Evolutionary conservation across 2,888 invertebrate species (phyloP).

Genomic region (Homarus gammarus): DNA sequence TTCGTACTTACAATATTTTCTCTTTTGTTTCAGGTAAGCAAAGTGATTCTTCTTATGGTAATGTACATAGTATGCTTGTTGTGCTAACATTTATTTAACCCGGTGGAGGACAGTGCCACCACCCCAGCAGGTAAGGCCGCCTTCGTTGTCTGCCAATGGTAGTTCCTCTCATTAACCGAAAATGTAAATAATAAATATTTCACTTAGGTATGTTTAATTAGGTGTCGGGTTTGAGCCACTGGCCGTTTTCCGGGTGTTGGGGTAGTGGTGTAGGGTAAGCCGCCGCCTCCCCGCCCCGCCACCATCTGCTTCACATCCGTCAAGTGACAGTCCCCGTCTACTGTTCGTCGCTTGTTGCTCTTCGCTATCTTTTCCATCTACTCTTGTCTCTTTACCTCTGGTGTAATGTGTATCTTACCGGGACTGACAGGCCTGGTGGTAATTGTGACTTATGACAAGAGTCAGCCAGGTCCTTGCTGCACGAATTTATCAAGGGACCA

Average conservation of each 20-base stretch:
- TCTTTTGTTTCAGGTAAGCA: constrained; percentile 53
- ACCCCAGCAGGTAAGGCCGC: too few species aligned
- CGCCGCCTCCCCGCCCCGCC: not conserved
- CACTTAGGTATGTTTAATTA: constrained; percentile 28
- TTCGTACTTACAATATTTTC: not conserved
- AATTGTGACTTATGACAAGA: too few species aligned
- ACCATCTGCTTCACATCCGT: constrained; percentile 42
- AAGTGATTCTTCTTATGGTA: not conserved
- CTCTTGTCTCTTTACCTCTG: constrained; percentile 12
- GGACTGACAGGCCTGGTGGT: too few species aligned
- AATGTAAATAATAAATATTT: not conserved
- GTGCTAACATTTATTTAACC: not conserved
- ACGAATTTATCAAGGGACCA: too few species aligned
- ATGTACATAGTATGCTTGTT: not conserved
- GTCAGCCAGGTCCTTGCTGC: too few species aligned
- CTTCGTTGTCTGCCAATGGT: too few species aligned
- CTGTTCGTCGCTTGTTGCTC: not conserved
- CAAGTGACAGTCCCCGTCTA: constrained; percentile 13
- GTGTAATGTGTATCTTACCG: too few species aligned
- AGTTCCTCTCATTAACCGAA: too few species aligned
- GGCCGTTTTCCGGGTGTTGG: not conserved
- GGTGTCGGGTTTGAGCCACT: constrained; percentile 1
- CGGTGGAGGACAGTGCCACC: too few species aligned
- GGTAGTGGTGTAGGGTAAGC: not conserved
- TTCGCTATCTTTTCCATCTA: constrained; percentile 11